Base-by-base conservation (phyloP, 2,888 invertebrate species). In the Papilio gigon region DNA sequence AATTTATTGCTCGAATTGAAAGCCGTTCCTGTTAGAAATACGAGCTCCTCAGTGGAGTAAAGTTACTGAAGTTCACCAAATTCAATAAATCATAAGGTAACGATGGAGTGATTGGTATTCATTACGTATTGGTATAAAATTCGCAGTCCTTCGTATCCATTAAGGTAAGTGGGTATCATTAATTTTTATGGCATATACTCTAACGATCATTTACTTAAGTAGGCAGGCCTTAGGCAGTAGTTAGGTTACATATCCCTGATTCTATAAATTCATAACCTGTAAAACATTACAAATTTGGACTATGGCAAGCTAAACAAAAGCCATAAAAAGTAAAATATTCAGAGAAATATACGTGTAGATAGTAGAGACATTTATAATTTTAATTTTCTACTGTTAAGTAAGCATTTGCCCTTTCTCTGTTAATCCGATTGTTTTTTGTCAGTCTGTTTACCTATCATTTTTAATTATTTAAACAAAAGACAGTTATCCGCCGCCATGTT, bases 1-100 rank as follows among this genome's bases (percentile, higher is more conserved):
- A 53, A 53, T 53, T 53, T 53, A 53, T 53, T 53, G 53, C 53
- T 53, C 30, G 12, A 53, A 53, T 53, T 53, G 53, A 53, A 53
- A 53, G 53, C 53, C 27, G 2, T 53, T 53, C 53, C 53, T 53
- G 30, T 53, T 53, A 53, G 53, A 53, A 53, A 50, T 47, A 50
- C 50, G 47, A 64, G 27, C 22, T 62, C 30, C 30, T 42, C 40
- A 9, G 53, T 5, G 9, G 12, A 53, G 27, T 53, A n/a, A 53
- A 53, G n/a, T 53, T 53, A 53, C n/a, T 53, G 30, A 53, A 53
- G n/a, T 53, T 53, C 53, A 30, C 27, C 27, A 53, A 53, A 53
- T 53, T 53, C 53, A 53, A 53, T 53, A 53, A 53, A 53, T 53
- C 53, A 53, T 53, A 44, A 44, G 27, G 27, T 53, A 53, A 53